A percentile compares a stretch with the other conserved stretches of the same genome.
Conservation (phyloP, 2,888 invertebrate genomes). For the Acronicta psi region DNA sequence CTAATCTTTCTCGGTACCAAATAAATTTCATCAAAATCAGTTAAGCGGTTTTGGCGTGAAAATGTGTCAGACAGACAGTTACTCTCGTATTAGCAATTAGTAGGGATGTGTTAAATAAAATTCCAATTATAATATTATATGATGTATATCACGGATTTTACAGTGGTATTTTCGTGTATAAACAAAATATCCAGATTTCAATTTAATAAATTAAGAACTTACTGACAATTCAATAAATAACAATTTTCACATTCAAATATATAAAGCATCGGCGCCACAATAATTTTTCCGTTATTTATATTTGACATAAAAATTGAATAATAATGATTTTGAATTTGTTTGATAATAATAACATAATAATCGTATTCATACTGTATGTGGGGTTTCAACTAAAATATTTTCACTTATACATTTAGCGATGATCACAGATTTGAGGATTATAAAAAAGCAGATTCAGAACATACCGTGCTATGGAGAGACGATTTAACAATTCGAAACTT, state of each 20-base stretch:
- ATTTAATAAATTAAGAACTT: slow-evolving; percentile 87
- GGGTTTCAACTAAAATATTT: slow-evolving; percentile 82
- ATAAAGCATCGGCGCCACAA: slow-evolving; percentile 80
- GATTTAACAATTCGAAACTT: slow-evolving; percentile 86
- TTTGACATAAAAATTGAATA: slow-evolving; percentile 55
- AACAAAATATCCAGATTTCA: slow-evolving; percentile 87
- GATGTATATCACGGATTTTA: slow-evolving; percentile 89
- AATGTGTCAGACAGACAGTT: too few relatives aligned
- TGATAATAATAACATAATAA: slow-evolving; percentile 56
- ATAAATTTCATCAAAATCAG: too few relatives aligned
- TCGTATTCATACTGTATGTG: slow-evolving; percentile 75
- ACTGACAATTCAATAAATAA: slow-evolving; percentile 87
- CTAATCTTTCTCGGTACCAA: too few relatives aligned
- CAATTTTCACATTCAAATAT: slow-evolving; percentile 83
- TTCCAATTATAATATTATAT: slow-evolving; percentile 86
- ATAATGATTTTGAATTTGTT: slow-evolving; percentile 52
- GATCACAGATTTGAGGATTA: slow-evolving; percentile 89
- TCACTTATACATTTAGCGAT: slow-evolving; percentile 87
- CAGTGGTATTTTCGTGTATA: slow-evolving; percentile 87
- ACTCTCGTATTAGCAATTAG: too few relatives aligned
- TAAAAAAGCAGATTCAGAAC: slow-evolving; percentile 88
- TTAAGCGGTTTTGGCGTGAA: too few relatives aligned
- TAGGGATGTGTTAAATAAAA: slow-evolving; percentile 73
- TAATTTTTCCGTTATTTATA: slow-evolving; percentile 73
- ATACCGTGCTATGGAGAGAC: slow-evolving; percentile 87